Percentiles rank a stretch among this genome's conserved stretches.
phyloP scores from a whole-genome alignment of 2,797 vertebrate species.

The Borostomias antarcticus region DNA sequence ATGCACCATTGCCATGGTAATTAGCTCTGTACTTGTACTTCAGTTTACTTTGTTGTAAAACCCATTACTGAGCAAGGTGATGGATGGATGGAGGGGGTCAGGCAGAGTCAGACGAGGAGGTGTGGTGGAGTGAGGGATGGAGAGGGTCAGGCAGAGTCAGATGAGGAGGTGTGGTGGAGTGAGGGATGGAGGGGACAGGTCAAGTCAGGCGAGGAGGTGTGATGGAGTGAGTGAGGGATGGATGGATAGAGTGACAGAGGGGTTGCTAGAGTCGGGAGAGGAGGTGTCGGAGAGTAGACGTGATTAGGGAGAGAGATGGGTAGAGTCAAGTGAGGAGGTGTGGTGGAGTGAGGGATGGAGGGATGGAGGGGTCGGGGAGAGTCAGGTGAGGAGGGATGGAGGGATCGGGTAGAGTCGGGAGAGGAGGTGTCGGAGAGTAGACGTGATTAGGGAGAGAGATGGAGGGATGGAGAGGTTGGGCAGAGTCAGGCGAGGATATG shows the following conservation, averaged over 20 bases:
- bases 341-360: background rate
- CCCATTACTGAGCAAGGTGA: slow-evolving; percentile 62
- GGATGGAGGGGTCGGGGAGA: background rate
- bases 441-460: background rate
- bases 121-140: no score
- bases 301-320: background rate
- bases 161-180: background rate
- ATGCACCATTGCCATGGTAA: slow-evolving; percentile 41
- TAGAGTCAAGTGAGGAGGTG: background rate
- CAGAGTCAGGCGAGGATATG: background rate
- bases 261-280: no score
- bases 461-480: background rate
- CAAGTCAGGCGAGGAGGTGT: background rate
- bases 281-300: no score
- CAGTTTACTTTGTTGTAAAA: slow-evolving; percentile 70
- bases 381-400: background rate
- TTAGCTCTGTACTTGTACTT: slow-evolving; percentile 63
- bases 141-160: background rate
- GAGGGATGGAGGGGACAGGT: background rate
- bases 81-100: background rate
- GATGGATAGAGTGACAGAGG: no score
- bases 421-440: no score
- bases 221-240: background rate
- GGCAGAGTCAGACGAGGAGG: no score
- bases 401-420: background rate